phyloP scores from a whole-genome alignment of 2,797 vertebrate genomes.

The Antrozous pallidus region DNA sequence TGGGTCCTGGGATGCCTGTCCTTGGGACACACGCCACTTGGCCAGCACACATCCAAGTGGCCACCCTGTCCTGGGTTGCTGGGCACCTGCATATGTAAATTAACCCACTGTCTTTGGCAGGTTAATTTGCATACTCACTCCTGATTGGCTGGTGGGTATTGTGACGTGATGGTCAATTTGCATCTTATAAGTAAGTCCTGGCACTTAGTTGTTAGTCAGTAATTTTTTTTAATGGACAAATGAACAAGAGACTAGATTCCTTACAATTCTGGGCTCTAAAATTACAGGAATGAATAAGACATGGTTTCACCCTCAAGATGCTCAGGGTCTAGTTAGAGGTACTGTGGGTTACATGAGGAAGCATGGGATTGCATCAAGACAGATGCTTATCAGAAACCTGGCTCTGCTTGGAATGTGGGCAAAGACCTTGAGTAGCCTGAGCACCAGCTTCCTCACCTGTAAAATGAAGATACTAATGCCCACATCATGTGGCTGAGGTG shows the following conservation, averaged over 20 bases:
- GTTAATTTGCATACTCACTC: no score
- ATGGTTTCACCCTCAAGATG: neutral
- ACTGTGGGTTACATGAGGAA: neutral
- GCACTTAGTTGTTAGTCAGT: neutral
- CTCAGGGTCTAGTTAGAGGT: neutral
- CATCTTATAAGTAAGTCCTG: neutral
- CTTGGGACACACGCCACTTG: no score
- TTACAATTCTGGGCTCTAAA: neutral
- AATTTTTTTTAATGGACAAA: neutral
- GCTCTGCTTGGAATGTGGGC: neutral
- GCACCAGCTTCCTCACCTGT: neutral
- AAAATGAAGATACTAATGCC: neutral
- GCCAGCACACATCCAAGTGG: no score
- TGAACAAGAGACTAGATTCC: neutral
- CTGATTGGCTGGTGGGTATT: no score
- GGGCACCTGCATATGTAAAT: no score
- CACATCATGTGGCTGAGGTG: no score
- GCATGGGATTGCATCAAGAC: rapidly evolving
- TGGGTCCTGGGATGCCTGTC: no score
- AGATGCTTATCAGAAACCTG: neutral
- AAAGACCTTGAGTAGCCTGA: neutral
- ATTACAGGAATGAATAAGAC: neutral
- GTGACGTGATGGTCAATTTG: no score
- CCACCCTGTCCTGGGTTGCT: no score
- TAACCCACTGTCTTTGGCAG: no score